Evolutionary conservation across 1,140 invertebrate species (phyloP).

Genomic region (Cecropterus lyciades): DNA sequence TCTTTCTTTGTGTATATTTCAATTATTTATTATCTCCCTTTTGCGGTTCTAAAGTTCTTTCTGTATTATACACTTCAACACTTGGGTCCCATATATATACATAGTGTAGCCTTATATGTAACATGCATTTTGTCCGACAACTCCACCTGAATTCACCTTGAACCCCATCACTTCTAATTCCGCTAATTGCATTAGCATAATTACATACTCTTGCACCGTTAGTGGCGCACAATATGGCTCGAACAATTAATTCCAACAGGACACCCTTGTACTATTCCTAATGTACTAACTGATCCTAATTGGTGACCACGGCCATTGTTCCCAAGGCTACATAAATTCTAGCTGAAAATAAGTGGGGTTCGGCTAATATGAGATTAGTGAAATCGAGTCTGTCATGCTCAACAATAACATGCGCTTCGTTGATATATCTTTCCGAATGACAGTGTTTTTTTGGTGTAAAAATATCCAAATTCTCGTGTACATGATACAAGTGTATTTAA

Average conservation of each 20-base stretch:
- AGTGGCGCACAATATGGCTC: constrained; percentile 35
- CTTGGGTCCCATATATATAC: no score
- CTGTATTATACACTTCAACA: no score
- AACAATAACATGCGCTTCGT: no score
- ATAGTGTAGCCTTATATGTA: background rate
- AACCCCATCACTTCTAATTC: constrained; percentile 27
- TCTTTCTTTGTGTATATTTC: no score
- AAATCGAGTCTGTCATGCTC: constrained; percentile 12
- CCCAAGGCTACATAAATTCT: constrained; percentile 36
- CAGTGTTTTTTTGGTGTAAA: no score
- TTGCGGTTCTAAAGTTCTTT: no score
- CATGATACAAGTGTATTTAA: no score
- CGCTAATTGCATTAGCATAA: constrained; percentile 31
- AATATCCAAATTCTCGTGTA: background rate
- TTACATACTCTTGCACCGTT: constrained; percentile 18
- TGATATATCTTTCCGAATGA: no score
- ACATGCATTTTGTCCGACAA: constrained; percentile 1
- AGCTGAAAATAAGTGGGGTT: constrained; percentile 13
- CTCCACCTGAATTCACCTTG: constrained; percentile 2
- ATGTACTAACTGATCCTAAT: constrained; percentile 41
- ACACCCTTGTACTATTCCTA: constrained; percentile 33
- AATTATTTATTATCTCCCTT: no score
- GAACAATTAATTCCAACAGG: constrained; percentile 39
- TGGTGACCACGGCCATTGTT: constrained; percentile 41
- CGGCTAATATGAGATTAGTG: constrained; percentile 17